Evolutionary conservation across 1,140 invertebrate genomes (phyloP).

Genomic region (Drosophila aff.): DNA sequence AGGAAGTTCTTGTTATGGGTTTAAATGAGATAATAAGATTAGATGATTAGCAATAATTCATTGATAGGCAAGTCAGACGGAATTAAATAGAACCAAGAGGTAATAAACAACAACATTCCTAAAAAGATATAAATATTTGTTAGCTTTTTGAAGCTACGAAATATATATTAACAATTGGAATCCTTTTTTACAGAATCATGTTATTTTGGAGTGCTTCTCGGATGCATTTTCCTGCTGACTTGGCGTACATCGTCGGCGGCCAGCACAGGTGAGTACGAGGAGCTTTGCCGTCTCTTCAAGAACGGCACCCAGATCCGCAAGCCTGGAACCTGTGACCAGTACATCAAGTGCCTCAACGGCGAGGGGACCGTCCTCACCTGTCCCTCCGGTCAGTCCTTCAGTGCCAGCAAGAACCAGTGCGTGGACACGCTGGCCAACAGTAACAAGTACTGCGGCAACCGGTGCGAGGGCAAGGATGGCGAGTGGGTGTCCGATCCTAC

Average conservation of each 20-base stretch:
- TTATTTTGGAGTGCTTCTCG: constrained; percentile 13
- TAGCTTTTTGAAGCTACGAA: neutral
- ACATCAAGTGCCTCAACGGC: constrained; percentile 54
- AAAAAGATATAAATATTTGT: too few species aligned
- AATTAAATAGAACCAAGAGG: neutral
- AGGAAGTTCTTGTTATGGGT: neutral
- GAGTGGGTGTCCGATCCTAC: constrained; percentile 68
- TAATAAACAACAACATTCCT: neutral
- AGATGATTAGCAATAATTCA: neutral
- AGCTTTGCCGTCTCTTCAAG: constrained; percentile 67
- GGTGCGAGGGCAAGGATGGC: constrained; percentile 55
- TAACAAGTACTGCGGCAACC: constrained; percentile 54
- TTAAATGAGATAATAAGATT: neutral
- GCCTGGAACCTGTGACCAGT: constrained; percentile 66
- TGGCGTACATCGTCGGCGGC: constrained; percentile 3
- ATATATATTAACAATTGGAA: too few species aligned
- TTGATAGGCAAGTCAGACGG: neutral
- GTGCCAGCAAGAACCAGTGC: constrained; percentile 40
- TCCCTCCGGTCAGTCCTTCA: constrained; percentile 25
- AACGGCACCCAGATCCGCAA: constrained; percentile 59
- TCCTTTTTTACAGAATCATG: constrained; percentile 14
- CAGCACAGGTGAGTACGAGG: constrained; percentile 26
- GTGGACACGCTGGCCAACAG: constrained; percentile 26
- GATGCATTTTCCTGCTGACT: constrained; percentile 17
- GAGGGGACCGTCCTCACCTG: constrained; percentile 39